A percentile compares a stretch with the other conserved stretches of the same genome.
Conservation (phyloP, 2,113 vertebrate species). For the Laticauda laticaudata region DNA sequence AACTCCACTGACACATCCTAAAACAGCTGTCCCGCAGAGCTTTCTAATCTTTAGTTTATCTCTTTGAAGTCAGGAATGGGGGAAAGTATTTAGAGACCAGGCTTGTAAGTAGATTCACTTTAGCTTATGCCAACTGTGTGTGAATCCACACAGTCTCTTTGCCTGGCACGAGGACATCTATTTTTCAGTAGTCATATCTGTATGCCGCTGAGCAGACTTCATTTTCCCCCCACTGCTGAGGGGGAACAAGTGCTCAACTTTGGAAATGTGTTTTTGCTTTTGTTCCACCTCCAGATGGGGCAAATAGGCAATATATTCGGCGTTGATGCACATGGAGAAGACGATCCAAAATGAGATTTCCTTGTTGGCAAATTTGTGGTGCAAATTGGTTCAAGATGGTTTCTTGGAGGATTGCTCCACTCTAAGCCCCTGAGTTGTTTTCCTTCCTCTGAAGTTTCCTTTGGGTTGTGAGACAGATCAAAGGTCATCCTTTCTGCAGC, state of each 20-base stretch:
- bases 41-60: not conserved
- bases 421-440: not conserved
- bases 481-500: not conserved
- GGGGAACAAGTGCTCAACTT: not conserved
- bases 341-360: not conserved
- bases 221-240: not conserved
- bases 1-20: not conserved
- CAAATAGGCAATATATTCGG: not conserved
- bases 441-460: not conserved
- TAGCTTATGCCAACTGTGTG: not conserved
- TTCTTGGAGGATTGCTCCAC: not conserved
- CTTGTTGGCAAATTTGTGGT: not conserved
- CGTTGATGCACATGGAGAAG: not conserved
- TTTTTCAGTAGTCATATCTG: not conserved
- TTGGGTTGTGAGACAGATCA: not conserved
- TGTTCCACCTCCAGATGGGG: not conserved
- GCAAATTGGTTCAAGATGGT: not conserved
- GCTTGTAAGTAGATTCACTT: not conserved
- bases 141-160: not conserved
- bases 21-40: not conserved
- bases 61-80: not conserved
- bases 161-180: not conserved
- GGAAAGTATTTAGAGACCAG: not conserved
- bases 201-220: not conserved
- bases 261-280: not conserved